Evolutionary conservation across 2,888 invertebrate genomes (phyloP).

Genomic region (Metalampra italica): DNA sequence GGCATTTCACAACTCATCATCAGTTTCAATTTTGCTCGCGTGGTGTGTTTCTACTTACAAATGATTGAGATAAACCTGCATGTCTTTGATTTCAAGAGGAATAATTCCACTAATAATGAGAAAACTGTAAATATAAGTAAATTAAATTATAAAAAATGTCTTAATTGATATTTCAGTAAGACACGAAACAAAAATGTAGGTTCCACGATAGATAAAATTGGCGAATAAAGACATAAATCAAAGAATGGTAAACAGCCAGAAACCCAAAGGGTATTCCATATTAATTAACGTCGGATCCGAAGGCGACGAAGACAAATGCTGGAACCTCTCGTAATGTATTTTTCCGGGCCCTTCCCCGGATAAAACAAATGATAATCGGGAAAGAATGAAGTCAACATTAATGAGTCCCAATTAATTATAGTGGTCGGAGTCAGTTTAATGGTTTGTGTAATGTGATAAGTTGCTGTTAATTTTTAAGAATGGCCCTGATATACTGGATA

Average conservation of each 20-base stretch:
- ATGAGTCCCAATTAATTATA: conserved; percentile 67
- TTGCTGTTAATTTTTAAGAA: conserved; percentile 12
- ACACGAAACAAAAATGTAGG: neutral
- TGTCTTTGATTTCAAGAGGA: too few species aligned
- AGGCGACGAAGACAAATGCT: conserved; percentile 75
- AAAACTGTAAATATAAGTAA: neutral
- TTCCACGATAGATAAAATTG: conserved; percentile 32
- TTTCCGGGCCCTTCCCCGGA: conserved; percentile 61
- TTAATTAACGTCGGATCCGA: conserved; percentile 70
- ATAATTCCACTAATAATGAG: too few species aligned
- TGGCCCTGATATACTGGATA: neutral
- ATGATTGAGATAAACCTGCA: too few species aligned
- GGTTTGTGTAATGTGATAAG: conserved; percentile 25
- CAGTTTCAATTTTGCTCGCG: too few species aligned
- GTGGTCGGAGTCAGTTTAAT: conserved; percentile 35
- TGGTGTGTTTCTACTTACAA: too few species aligned
- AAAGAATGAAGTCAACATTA: conserved; percentile 75
- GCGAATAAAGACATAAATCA: conserved; percentile 58
- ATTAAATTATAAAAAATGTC: neutral
- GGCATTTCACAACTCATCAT: too few species aligned
- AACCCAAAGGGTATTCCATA: conserved; percentile 73
- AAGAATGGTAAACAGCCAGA: conserved; percentile 55
- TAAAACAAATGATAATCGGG: conserved; percentile 77
- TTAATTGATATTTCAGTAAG: neutral
- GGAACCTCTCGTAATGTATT: conserved; percentile 68